Evolutionary conservation across 2,113 vertebrate species (phyloP), one percentile per base, ranked within the genome.

Genomic region (Oncorhynchus gorbuscha): DNA sequence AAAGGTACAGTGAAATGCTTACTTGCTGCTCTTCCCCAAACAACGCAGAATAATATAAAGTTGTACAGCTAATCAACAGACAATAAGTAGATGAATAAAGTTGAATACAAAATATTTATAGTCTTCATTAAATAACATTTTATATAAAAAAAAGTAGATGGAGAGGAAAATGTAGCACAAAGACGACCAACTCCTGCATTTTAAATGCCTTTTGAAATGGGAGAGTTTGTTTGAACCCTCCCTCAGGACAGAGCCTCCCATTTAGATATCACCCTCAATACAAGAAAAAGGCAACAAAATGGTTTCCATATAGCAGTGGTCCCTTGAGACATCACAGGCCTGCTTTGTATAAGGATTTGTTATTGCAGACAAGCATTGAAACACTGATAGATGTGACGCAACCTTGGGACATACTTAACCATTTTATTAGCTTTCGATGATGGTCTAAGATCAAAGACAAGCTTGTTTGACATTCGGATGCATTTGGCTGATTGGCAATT

Each of bases 401-500:
- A 80, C 76, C 81, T 26, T 49, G 79, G 83, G 77, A 85, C 69
- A 67, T 70, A 74, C 80, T 87, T 86, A 86, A 86, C 86, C 80
- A 80, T 82, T 87, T 88, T 83, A 89, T 87, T 84, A 90, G 78
- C 85, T 79, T 28, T 80, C 0, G 12, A 66, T 81, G 74, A 76
- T 26, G 28, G 74, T 65, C 81, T 6, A 79, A 74, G 66, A 81
- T 84, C 83, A 82, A 55, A 85, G 70, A 74, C 82, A 71, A n/a
- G 79, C 77, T 79, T 82, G 82, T 84, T 83, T 87, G 83, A 83
- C 86, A 82, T 89, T 79, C 83, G 72, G 81, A 81, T 78, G 72
- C 84, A 62, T 76, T 84, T 24, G 20, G 68, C 82, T 84, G 83
- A 87, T 87, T 87, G 77, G 86, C 72, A 80, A 83, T 88, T 87